phyloP scores from a whole-genome alignment of 1,140 invertebrate species.

The Trichomalopsis sarcophagae region DNA sequence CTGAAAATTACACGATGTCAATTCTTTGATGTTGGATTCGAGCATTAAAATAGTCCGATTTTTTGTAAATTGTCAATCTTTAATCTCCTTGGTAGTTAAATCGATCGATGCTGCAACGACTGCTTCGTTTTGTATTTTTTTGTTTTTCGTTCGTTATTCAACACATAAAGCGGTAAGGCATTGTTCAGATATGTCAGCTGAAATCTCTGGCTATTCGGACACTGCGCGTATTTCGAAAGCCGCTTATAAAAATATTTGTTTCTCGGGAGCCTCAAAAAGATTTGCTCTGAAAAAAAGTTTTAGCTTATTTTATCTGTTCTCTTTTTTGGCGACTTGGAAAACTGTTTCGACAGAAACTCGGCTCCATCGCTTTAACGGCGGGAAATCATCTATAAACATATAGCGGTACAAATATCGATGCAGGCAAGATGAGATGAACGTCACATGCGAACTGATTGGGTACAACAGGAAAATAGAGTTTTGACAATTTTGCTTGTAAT shows the following conservation, averaged over 20 bases:
- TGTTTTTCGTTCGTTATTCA: constrained; percentile 60
- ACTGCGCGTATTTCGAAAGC: constrained; percentile 70
- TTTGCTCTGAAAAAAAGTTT: constrained; percentile 59
- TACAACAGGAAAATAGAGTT: constrained; percentile 25
- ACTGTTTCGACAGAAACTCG: constrained; percentile 39
- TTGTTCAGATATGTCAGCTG: constrained; percentile 74
- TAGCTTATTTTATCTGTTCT: constrained; percentile 58
- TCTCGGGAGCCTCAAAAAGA: constrained; percentile 61
- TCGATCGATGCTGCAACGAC: constrained; percentile 31
- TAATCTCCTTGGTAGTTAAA: constrained; percentile 39
- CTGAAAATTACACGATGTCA: not conserved
- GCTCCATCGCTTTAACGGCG: not conserved
- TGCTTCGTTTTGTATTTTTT: constrained; percentile 36
- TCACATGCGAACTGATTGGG: not conserved
- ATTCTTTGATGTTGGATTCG: constrained; percentile 41
- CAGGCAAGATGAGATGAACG: not conserved
- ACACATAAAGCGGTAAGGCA: constrained; percentile 74
- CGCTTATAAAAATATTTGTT: constrained; percentile 73
- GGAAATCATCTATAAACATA: not conserved
- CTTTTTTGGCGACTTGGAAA: constrained; percentile 53
- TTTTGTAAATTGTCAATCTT: constrained; percentile 27
- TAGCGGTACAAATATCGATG: constrained; percentile 36
- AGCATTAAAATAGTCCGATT: constrained; percentile 22
- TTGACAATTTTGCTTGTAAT: not conserved
- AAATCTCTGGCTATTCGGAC: constrained; percentile 70